phyloP scores from a whole-genome alignment of 2,113 vertebrate genomes.

The Burhinus oedicnemus region DNA sequence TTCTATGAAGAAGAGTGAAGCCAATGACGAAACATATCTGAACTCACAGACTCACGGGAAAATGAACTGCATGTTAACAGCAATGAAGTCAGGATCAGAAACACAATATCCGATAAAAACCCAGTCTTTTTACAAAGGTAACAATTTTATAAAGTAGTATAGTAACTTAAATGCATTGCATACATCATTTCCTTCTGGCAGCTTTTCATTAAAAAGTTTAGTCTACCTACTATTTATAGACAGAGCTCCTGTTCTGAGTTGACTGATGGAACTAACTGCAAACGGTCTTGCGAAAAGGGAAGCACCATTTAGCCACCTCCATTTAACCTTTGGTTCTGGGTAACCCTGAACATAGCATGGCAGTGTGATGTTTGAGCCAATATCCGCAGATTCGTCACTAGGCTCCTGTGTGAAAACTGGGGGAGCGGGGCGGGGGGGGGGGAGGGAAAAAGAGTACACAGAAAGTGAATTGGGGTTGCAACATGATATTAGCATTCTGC shows the following conservation, averaged over 20 bases:
- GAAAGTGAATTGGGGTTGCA: not conserved
- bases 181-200: not conserved
- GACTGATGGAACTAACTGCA: slow-evolving; percentile 75
- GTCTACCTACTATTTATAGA: slow-evolving; percentile 83
- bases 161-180: not conserved
- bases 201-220: not conserved
- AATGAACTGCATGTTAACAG: not conserved
- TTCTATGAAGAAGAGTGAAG: not conserved
- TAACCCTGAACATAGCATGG: slow-evolving; percentile 84
- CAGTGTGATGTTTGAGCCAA: slow-evolving; percentile 88
- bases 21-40: not conserved
- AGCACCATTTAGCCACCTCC: slow-evolving; percentile 81
- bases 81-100: not conserved
- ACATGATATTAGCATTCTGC: not conserved
- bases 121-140: not conserved
- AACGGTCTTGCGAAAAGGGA: slow-evolving; percentile 78
- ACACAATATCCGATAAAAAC: not conserved
- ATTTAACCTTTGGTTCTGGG: slow-evolving; percentile 87
- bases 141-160: not conserved
- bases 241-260: slow-evolving; percentile 81
- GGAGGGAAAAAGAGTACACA: not conserved
- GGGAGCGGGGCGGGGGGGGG: slow-evolving; percentile 68
- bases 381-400: slow-evolving; percentile 80
- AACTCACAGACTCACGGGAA: not conserved
- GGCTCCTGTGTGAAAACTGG: slow-evolving; percentile 88